phyloP scores from a whole-genome alignment of 2,888 invertebrate genomes.

The Alcis repandata region DNA sequence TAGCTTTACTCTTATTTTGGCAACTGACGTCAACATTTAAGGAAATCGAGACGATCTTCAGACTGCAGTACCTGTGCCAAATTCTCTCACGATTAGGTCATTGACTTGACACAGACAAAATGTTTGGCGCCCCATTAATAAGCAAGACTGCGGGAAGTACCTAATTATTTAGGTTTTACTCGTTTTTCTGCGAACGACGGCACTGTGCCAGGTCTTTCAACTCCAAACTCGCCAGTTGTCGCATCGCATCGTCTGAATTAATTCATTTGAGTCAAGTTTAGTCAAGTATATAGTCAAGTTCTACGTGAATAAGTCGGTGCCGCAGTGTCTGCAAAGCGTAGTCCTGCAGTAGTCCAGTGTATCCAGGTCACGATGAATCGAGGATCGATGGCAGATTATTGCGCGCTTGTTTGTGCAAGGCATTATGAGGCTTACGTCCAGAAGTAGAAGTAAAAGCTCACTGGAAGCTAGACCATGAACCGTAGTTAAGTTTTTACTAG shows the following conservation, averaged over 20 bases:
- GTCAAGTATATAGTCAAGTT: no score
- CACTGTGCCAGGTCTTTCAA: slow-evolving; percentile 17
- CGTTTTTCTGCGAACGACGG: slow-evolving; percentile 13
- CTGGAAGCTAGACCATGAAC: slow-evolving; percentile 5
- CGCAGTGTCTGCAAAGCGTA: slow-evolving; percentile 28
- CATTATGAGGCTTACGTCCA: slow-evolving; percentile 26
- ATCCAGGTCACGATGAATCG: slow-evolving; percentile 34
- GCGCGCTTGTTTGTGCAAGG: slow-evolving; percentile 32
- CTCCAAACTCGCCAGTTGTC: slow-evolving; percentile 23
- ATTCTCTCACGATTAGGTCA: slow-evolving; percentile 12
- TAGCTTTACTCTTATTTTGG: background rate
- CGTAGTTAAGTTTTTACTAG: slow-evolving; percentile 16
- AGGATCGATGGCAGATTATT: slow-evolving; percentile 37
- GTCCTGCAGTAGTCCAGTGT: slow-evolving; percentile 23
- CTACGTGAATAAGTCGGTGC: slow-evolving; percentile 17
- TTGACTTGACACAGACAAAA: slow-evolving; percentile 27
- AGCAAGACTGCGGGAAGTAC: slow-evolving; percentile 11
- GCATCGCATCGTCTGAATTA: slow-evolving; percentile 1
- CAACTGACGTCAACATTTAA: slow-evolving; percentile 5
- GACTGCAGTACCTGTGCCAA: slow-evolving; percentile 17
- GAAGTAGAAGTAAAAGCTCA: slow-evolving; percentile 17
- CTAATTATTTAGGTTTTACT: slow-evolving; percentile 20
- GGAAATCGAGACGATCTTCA: background rate
- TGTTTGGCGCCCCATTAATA: slow-evolving; percentile 30
- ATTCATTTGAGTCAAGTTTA: slow-evolving; percentile 12